Base-by-base conservation (phyloP, 2,797 vertebrate genomes). In the Gadopsis marmoratus region DNA sequence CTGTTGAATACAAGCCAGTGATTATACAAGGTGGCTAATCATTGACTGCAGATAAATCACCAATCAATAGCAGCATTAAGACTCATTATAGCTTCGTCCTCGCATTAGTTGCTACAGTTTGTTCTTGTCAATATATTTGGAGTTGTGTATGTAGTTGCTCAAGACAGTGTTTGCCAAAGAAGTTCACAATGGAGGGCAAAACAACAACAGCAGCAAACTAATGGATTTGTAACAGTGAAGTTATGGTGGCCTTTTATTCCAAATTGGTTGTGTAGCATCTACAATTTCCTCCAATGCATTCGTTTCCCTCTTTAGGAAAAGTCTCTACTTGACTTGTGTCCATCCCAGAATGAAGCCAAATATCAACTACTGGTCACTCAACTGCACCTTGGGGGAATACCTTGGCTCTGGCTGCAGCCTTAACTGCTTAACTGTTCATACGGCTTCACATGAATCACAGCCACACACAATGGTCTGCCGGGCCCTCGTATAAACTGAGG, bases 401-500 rank as follows among this genome's bases (percentile, higher is more conserved):
- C 48, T 71, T 68, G 74, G 71, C 71, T 59, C 47, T 73, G 71
- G n/a, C 68, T 59, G 67, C 58, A 51, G 67, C 53, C 64, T 66
- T 76, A 83, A 86, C 79, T 68, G 33, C 77, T 82, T 58, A 79
- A 82, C 75, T 74, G 76, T 64, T 78, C 74, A 37, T 79, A 53
- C 62, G 82, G 78, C 79, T 72, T 78, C 67, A 50, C 82, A 89
- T 88, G 90, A 91, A 91, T 92, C 90, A 89, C 89, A 55, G 86
- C 67, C 75, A 78, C 88, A 89, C 88, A 94, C 93, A 93, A 92
- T 92, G 71, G 89, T 88, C 76, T 70, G 85, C 79, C 35, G 54
- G 37, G 70, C 74, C 59, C 85, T 91, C 81, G 48, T 86, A 88
- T 84, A 92, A 84, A 84, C 76, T 43, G 68, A 71, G 60, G 37